Conservation (phyloP, 1,140 invertebrate species). For the Acromyrmex charruanus region DNA sequence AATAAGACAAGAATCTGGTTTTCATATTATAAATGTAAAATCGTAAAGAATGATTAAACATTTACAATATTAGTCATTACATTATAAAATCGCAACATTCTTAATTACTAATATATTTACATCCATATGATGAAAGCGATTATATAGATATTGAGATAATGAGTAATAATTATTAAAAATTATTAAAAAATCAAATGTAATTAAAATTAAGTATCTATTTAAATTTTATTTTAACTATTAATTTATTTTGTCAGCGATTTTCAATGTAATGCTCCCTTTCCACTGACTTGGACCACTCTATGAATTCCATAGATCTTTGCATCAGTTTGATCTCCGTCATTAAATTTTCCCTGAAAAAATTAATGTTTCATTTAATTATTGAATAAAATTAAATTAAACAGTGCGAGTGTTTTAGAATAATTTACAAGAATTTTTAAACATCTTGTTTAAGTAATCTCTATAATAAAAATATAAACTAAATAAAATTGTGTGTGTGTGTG, state of each 20-base stretch:
- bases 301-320: conserved; percentile 21
- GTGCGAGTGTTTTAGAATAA: background rate
- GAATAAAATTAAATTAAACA: background rate
- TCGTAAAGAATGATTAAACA: background rate
- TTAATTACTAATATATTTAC: background rate
- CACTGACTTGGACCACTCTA: conserved; percentile 25
- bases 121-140: conserved; percentile 2
- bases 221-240: background rate
- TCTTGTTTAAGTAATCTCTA: background rate
- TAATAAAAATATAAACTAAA: background rate
- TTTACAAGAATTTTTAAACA: background rate
- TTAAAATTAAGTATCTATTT: background rate
- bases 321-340: background rate
- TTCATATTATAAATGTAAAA: conserved; percentile 21
- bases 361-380: background rate
- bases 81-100: background rate
- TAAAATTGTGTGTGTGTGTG: background rate
- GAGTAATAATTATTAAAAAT: background rate
- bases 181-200: background rate
- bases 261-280: conserved; percentile 33
- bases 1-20: background rate
- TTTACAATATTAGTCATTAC: background rate
- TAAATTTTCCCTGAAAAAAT: conserved; percentile 53
- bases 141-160: background rate
- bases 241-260: conserved; percentile 28